Evolutionary conservation across 2,888 invertebrate species (phyloP), one percentile per base, ranked within the genome.

Genomic region (Psylliodes chrysocephalus): DNA sequence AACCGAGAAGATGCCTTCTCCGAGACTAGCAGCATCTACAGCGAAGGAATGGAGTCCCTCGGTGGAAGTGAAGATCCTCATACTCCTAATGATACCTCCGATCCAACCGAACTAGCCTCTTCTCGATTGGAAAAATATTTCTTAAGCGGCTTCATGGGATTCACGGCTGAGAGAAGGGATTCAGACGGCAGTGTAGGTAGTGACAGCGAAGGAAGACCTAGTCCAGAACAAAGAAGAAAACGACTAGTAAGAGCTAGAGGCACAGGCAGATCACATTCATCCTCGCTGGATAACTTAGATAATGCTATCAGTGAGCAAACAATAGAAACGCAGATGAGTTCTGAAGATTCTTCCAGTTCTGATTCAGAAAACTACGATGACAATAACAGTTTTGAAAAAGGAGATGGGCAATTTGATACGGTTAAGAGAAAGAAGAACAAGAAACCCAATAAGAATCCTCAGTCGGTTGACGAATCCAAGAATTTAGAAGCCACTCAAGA

Each of bases 81-180:
- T 14, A 71, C 71, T 7, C 70, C 72, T n/a, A 77, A 76, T 56
- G 81, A 82, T 59, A 72, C 76, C 70, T 69, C 83, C 79, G 90
- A 89, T 75, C 89, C 89, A 53, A 90, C 90, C 4, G 91, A 93
- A 59, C 81, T 94, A 67, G 93, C 93, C 63, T 93, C 94, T 0
- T 93, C 93, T 0, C 87, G 95, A 12, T 82, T 95, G 66, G 95
- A 95, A 81, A 94, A 94, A 80, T 96, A 96, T 83, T 96, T 95
- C 81, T 83, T 94, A 0, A 91, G 91, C 0, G 93, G 92, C 30
- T 93, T 94, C 76, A 91, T 93, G 87, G 93, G 93, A 1, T 92
- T 93, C 73, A 90, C 89, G 71, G 88, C 89, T 51, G 91, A 91
- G 73, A 86, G 91, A 63, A 86, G 91, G 33, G 92, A 93, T 75